A percentile compares a stretch with the other conserved stretches of the same genome.
These are phyloP conservation scores for Latheticus oryzae DNA, from an alignment of 2,888 invertebrate genomes.

Conservation along the genomic window DNA sequence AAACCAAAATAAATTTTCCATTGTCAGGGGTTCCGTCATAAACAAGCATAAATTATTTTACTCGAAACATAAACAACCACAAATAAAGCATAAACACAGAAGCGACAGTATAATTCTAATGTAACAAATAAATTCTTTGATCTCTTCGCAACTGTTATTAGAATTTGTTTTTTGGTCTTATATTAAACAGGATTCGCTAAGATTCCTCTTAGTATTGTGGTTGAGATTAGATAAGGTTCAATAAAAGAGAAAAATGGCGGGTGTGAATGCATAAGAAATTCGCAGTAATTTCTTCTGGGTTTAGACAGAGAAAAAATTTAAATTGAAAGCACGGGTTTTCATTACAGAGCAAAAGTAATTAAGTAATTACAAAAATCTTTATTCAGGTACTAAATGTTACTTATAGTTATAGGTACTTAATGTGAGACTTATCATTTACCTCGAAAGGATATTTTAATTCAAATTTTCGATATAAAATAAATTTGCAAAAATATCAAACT, in stretches of 20 bases:
- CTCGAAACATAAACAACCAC: slow-evolving; percentile 27
- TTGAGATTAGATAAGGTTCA: slow-evolving; percentile 21
- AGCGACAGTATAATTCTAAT: slow-evolving; percentile 18
- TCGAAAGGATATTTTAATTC: too few species aligned
- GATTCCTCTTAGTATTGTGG: slow-evolving; percentile 14
- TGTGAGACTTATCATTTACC: too few species aligned
- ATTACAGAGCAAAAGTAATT: too few species aligned
- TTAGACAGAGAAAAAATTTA: too few species aligned
- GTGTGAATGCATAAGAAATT: too few species aligned
- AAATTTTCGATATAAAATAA: too few species aligned
- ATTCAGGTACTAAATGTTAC: too few species aligned
- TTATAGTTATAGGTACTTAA: too few species aligned
- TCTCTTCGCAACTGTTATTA: slow-evolving; percentile 21
- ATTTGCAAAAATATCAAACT: too few species aligned
- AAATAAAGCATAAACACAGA: slow-evolving; percentile 25
- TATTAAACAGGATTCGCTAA: slow-evolving; percentile 13
- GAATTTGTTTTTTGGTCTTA: slow-evolving; percentile 22
- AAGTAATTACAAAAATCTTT: too few species aligned
- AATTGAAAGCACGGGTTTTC: too few species aligned
- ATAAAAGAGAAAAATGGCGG: slow-evolving; percentile 7
- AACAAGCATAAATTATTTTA: slow-evolving; percentile 30
- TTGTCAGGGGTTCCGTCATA: slow-evolving; percentile 31
- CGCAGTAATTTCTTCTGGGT: background rate
- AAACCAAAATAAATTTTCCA: slow-evolving; percentile 19
- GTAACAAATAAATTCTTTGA: slow-evolving; percentile 22